Base-by-base conservation (phyloP, 2,797 vertebrate genomes). In the Mormyrus hasselquistii region DNA sequence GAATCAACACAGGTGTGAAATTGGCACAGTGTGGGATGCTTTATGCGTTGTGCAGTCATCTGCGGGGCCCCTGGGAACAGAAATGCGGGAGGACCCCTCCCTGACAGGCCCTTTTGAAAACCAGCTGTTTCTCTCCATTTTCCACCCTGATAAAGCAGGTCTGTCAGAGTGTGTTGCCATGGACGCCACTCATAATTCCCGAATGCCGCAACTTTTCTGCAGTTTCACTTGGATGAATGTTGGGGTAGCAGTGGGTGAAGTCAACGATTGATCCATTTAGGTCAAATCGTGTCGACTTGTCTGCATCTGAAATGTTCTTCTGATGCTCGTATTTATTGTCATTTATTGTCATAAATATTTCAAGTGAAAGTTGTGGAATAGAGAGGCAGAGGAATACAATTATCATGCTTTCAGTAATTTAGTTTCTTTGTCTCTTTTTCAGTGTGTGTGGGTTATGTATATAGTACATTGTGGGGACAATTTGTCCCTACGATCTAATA, bases 11-110 rank as follows among this genome's bases (percentile, higher is more conserved):
- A 57, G 53, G 14, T 57, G 57, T 41, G 86, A 87, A 69, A 49
- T 65, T 62, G 86, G 44, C 86, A 65, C 55, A 44, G 86, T 47
- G 57, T 87, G 86, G 85, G 53, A 55, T 38, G 85, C 41, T 87
- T 87, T 16, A 57, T 57, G 85, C 14, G 55, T 87, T 65, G 41
- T 65, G 53, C 55, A 57, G 86, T 87, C 86, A 65, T 41, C 55
- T 53, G 38, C 7, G 10, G 55, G 57, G 29, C 38, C 38, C 12
- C 38, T 65, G 38, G 57, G 55, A 44, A 65, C 12, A 10, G 19
- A 25, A 57, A 12, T 29, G 25, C 1, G 16, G 55, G 49, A 62
- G 8, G 34, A 34, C 55, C 16, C 4, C 57, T 65, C n/a, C 29
- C 59, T 41, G 8, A 47, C 55, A 6, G 57, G 4, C 8, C 3